phyloP scores from a whole-genome alignment of 2,113 vertebrate genomes.

The Oreochromis aureus region DNA sequence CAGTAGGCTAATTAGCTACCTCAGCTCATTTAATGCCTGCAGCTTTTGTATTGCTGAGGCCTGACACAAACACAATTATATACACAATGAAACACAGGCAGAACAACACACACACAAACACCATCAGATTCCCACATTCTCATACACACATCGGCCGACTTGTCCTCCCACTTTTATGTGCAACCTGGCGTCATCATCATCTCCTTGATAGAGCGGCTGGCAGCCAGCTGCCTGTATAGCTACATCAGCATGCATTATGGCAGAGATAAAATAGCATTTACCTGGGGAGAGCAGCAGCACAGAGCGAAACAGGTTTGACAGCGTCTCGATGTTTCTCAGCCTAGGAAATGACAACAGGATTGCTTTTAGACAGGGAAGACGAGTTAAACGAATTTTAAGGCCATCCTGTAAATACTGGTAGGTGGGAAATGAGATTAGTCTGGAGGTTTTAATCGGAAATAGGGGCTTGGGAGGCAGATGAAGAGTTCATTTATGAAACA shows the following conservation, averaged over 20 bases:
- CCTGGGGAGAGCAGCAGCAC: constrained; percentile 80
- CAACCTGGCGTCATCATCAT: constrained; percentile 47
- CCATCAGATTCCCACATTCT: neutral
- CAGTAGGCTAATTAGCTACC: neutral
- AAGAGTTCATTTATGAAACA: constrained; percentile 22
- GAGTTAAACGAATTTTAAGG: constrained; percentile 15
- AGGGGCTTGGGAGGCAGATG: neutral
- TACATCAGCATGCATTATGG: constrained; percentile 58
- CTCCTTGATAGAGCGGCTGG: constrained; percentile 40
- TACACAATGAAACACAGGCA: neutral
- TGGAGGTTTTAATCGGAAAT: constrained; percentile 35
- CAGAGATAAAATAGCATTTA: constrained; percentile 58
- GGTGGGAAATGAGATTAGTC: constrained; percentile 40
- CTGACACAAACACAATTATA: neutral
- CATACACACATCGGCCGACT: neutral
- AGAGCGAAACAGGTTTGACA: constrained; percentile 85
- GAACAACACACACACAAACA: neutral
- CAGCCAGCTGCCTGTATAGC: constrained; percentile 46
- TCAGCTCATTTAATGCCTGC: neutral
- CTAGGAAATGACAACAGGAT: constrained; percentile 59
- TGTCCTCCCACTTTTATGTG: constrained; percentile 46
- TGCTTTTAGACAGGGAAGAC: constrained; percentile 11
- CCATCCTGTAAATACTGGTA: constrained; percentile 1
- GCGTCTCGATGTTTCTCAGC: constrained; percentile 84
- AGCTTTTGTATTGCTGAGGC: neutral